phyloP scores from a whole-genome alignment of 2,888 invertebrate species.

The Scotopteryx bipunctaria region DNA sequence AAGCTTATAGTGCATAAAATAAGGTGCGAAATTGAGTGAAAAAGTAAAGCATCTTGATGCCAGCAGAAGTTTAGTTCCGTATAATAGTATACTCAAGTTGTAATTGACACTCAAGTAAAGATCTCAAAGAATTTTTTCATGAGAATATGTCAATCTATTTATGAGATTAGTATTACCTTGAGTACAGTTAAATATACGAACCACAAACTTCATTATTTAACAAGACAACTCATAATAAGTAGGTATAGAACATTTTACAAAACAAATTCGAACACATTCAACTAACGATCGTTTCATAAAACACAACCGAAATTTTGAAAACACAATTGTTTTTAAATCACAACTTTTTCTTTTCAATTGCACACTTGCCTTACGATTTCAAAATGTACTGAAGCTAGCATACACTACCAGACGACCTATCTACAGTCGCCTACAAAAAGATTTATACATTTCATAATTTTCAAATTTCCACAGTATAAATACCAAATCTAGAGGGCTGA shows the following conservation, averaged over 20 bases:
- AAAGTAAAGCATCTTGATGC: not conserved
- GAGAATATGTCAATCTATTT: no score
- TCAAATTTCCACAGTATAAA: no score
- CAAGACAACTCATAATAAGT: not conserved
- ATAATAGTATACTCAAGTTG: no score
- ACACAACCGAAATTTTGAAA: slow-evolving; percentile 57
- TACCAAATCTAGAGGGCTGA: no score
- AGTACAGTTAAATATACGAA: no score
- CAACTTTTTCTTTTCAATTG: slow-evolving; percentile 47
- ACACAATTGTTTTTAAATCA: slow-evolving; percentile 43
- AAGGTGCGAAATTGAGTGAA: slow-evolving; percentile 9
- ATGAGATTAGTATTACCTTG: no score
- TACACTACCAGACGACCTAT: slow-evolving; percentile 37
- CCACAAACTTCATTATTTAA: not conserved
- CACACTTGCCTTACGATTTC: slow-evolving; percentile 54
- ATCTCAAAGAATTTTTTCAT: no score
- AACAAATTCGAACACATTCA: slow-evolving; percentile 18
- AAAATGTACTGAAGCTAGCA: slow-evolving; percentile 32
- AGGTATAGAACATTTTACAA: not conserved
- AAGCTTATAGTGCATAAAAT: slow-evolving; percentile 11
- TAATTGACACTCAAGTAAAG: no score
- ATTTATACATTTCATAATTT: no score
- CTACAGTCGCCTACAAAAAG: not conserved
- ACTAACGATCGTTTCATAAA: slow-evolving; percentile 29
- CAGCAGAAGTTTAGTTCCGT: no score